Base-by-base conservation (phyloP, 1,140 invertebrate species). In the Achroia grisella region DNA sequence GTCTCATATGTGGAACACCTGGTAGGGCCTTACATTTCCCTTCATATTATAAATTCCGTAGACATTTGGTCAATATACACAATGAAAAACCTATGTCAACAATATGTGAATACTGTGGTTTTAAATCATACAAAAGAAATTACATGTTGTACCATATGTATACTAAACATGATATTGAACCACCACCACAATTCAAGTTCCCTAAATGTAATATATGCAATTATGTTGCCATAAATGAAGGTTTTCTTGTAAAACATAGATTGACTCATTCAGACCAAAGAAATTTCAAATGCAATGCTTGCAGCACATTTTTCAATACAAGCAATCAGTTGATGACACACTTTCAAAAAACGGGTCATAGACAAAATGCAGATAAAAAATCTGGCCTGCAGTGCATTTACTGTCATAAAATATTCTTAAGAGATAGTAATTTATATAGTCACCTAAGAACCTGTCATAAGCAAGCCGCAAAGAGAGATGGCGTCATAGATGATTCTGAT, bases 21-120 rank as follows among this genome's bases (percentile, higher is more conserved):
- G 80, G 89, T 61, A 85, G 90, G 74, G 87, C 91, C 53, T 73
- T 91, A 13, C 89, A 91, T 64, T 95, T 95, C 69, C 89, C 90
- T 12, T 89, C 91, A 14, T 95, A 95, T 71, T 91, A 91, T 46
- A 89, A 90, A 50, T 96, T 92, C 63, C 88, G 93, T 43, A 90
- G 92, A 46, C 94, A 96, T 86, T 89, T 95, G 72, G 90, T 93
- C 27, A 92, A 94, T 55, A 89, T 93, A 0, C 94, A 96, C 60
- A 91, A 91, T 58, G 92, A 95, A 58, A 92, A 92, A 53, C 93
- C 94, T 47, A 91, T 95, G 70, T 86, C 91, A 1, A 88, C 90
- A 14, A 89, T 97, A 43, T 96, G 94, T 75, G 94, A 95, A 71
- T 91, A 95, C 61, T 96, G 94, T 80, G 94, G 94, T 0, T 90